These are phyloP conservation scores for Melopsittacus undulatus DNA, from an alignment of 2,797 vertebrate genomes.

Conservation along the genomic window DNA sequence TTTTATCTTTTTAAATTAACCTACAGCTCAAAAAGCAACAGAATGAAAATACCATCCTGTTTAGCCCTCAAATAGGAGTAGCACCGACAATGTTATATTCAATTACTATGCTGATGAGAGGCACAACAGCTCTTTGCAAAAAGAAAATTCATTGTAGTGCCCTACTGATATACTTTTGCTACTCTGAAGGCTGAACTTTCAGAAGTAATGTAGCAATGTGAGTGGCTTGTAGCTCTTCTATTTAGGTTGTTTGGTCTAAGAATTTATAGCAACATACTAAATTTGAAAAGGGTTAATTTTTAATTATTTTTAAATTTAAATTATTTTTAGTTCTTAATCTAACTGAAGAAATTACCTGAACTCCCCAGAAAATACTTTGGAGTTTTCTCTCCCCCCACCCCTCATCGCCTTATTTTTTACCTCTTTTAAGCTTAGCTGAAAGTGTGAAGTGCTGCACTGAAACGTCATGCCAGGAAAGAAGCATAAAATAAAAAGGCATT, in stretches of 20 bases:
- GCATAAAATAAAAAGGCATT: not conserved
- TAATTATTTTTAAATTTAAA: not conserved
- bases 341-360: not conserved
- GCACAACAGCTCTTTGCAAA: not conserved
- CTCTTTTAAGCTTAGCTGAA: not conserved
- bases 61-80: not conserved
- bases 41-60: not conserved
- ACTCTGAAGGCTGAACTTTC: not conserved
- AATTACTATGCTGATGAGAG: not conserved
- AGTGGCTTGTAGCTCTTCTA: not conserved
- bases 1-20: not conserved
- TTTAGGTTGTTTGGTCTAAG: not conserved
- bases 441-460: not conserved
- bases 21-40: not conserved
- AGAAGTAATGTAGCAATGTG: not conserved
- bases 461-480: not conserved
- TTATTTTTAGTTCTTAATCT: not conserved
- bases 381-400: not conserved
- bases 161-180: not conserved
- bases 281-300: not conserved
- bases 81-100: not conserved
- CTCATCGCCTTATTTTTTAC: not conserved
- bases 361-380: not conserved
- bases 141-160: not conserved
- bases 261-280: not conserved